Base-by-base conservation (phyloP, 2,888 invertebrate species). In the Stictocephala bisonia region DNA sequence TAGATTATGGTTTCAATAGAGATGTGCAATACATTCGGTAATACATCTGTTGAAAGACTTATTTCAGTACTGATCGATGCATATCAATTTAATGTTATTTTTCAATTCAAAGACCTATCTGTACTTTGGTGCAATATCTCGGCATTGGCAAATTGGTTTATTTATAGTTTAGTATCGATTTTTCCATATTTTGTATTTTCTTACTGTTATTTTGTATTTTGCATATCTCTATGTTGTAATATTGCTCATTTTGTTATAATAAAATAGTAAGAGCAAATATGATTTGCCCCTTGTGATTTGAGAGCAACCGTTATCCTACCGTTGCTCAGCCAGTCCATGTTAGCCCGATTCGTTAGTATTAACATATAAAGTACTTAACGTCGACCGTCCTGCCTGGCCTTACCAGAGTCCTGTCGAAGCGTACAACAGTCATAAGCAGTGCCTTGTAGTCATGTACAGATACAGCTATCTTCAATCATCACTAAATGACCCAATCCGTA, bases 171-270 rank as follows among this genome's bases (percentile, higher is more conserved):
- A 40, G 60, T 22, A 35, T 22, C 20, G 18, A 64, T 64, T 64
- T 64, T 60, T 64, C 44, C 44, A 64, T 44, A 64, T 64, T 64
- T 64, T 64, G 64, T 64, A 64, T 64, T 64, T 64, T 64, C 64
- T 3, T 64, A 64, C 35, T 1, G 56, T 40, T 13, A 44, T 40
- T 35, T 35, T 44, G 60, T 64, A 44, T 44, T n/a, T 44, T 44
- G 64, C 64, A 64, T 64, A 64, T 64, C 64, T 64, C 64, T 64
- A 64, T 64, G 27, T 35, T 44, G 44, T 64, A 64, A 64, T 44
- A 64, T 64, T 64, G 64, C 64, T 64, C 64, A 64, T 18, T 64
- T n/a, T 64, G 64, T 64, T 64, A 6, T 64, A 64, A 40, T 44
- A 26, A n/a, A 64, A 64, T 64, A 64, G 64, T 41, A 64, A 64